Conservation (phyloP, 2,888 invertebrate species). For the Carcina quercana region DNA sequence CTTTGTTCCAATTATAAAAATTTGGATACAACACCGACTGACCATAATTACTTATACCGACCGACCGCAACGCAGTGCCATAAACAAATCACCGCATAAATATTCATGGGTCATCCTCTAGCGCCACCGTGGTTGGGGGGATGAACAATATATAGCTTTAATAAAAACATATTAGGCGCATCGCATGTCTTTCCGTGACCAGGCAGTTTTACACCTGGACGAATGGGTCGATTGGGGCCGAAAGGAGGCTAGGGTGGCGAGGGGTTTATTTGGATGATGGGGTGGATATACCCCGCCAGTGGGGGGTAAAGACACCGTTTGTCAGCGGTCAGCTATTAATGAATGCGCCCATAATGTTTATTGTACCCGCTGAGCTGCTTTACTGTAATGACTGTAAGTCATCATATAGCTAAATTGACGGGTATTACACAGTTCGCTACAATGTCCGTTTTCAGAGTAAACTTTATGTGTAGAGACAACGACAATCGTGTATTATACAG, state of each 20-base stretch:
- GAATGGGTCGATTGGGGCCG: conserved; percentile 38
- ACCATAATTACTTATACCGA: conserved; percentile 5
- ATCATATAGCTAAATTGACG: too few relatives aligned
- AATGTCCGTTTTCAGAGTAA: too few relatives aligned
- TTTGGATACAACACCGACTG: too few relatives aligned
- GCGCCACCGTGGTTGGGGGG: conserved; percentile 36
- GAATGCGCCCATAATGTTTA: conserved; percentile 68
- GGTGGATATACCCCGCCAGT: conserved; percentile 32
- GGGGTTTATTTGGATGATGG: conserved; percentile 43
- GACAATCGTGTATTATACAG: too few relatives aligned
- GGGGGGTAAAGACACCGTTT: conserved; percentile 55
- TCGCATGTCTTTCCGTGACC: conserved; percentile 72
- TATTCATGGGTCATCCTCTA: conserved; percentile 62
- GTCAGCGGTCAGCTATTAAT: conserved; percentile 69
- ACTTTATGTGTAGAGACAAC: too few relatives aligned
- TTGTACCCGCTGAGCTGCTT: conserved; percentile 63
- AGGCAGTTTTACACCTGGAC: conserved; percentile 72
- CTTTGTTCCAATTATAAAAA: too few relatives aligned
- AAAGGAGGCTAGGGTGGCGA: conserved; percentile 17
- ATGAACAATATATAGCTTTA: conserved; percentile 60
- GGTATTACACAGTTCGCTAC: too few relatives aligned
- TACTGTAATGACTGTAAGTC: conserved; percentile 52
- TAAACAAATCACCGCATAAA: conserved; percentile 66
- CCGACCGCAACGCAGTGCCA: conserved; percentile 22
- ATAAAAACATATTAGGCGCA: conserved; percentile 72